phyloP scores from a whole-genome alignment of 2,888 invertebrate species.

The Zootermopsis nevadensis region DNA sequence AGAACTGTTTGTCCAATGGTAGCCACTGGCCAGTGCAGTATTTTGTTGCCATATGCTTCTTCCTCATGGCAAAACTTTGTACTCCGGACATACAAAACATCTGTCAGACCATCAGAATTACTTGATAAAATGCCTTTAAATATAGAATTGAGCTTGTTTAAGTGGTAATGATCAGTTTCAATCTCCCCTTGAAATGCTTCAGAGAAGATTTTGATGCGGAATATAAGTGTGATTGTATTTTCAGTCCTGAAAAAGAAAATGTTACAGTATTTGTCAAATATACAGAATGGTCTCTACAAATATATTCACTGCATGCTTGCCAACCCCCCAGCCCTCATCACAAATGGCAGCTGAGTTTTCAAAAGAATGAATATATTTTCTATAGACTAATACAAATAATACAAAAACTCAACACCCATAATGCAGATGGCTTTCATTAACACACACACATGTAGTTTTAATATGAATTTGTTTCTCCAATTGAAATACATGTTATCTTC shows the following conservation, averaged over 20 bases:
- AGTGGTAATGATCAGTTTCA: not conserved
- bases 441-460: too few relatives aligned
- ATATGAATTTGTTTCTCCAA: too few relatives aligned
- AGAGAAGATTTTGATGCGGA: not conserved
- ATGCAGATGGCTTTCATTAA: too few relatives aligned
- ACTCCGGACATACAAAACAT: constrained; percentile 37
- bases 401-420: too few relatives aligned
- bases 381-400: too few relatives aligned
- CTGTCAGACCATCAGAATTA: not conserved
- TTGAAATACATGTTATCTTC: too few relatives aligned
- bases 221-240: not conserved
- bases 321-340: too few relatives aligned
- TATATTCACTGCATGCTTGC: too few relatives aligned
- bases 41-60: not conserved
- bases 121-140: not conserved
- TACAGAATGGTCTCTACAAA: too few relatives aligned
- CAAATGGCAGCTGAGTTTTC: too few relatives aligned
- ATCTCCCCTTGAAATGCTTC: not conserved
- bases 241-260: not conserved
- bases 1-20: constrained; percentile 18
- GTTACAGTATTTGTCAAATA: too few relatives aligned
- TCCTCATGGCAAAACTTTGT: constrained; percentile 38
- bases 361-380: too few relatives aligned
- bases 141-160: not conserved
- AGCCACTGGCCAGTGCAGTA: constrained; percentile 45